phyloP scores from a whole-genome alignment of 2,888 invertebrate genomes.

The Clivina fossor region DNA sequence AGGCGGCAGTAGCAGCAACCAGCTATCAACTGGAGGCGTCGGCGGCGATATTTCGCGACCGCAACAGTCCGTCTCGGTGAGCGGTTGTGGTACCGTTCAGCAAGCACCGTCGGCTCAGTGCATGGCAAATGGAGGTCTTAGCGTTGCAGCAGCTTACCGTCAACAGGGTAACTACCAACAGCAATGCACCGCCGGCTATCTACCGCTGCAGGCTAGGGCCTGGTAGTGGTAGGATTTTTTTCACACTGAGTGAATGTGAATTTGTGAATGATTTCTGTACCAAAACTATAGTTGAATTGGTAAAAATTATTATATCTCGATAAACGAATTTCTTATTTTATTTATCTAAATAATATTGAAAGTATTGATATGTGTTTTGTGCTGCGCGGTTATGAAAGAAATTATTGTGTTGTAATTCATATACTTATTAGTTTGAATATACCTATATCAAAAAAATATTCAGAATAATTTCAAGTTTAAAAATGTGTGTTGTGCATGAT shows the following conservation, averaged over 20 bases:
- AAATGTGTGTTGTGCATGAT: too few species aligned
- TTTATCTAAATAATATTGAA: too few species aligned
- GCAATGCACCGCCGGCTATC: constrained; percentile 80
- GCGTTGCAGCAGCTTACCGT: constrained; percentile 59
- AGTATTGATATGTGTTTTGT: background rate
- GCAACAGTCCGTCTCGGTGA: constrained; percentile 56
- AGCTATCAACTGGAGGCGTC: constrained; percentile 55
- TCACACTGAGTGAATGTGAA: constrained; percentile 20
- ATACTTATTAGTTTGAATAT: too few species aligned
- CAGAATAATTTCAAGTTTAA: too few species aligned
- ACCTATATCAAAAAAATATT: too few species aligned
- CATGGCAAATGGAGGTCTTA: constrained; percentile 64
- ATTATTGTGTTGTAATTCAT: too few species aligned
- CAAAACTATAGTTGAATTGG: too few species aligned
- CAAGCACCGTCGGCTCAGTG: constrained; percentile 56
- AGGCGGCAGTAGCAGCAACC: constrained; percentile 53
- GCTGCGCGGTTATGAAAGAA: too few species aligned
- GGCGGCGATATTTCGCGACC: constrained; percentile 54
- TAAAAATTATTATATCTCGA: too few species aligned
- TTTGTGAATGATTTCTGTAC: background rate
- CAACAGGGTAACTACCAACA: constrained; percentile 76
- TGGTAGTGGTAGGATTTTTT: constrained; percentile 66
- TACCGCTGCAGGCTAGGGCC: constrained; percentile 81
- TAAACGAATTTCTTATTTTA: too few species aligned
- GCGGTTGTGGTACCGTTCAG: constrained; percentile 52